Evolutionary conservation across 2,113 vertebrate genomes (phyloP).

Genomic region (Chloebia gouldiae): DNA sequence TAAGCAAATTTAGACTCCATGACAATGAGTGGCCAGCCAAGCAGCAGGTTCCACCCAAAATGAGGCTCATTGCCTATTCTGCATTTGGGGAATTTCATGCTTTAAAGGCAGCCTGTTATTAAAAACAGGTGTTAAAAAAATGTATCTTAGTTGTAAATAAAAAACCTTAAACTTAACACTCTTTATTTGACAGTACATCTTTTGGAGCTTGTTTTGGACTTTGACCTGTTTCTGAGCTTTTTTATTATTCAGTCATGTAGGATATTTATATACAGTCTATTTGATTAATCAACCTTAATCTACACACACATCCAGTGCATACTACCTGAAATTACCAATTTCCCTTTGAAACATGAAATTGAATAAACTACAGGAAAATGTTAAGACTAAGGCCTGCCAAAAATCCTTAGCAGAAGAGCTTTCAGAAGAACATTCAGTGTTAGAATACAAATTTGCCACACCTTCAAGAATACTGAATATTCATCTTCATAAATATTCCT

Average conservation of each 20-base stretch:
- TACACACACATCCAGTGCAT: accelerated
- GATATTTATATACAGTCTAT: neutral
- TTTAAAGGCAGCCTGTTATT: neutral
- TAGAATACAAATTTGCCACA: neutral
- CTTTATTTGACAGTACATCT: neutral
- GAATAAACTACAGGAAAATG: neutral
- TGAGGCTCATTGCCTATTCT: neutral
- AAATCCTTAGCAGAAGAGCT: neutral
- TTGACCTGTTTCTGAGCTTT: neutral
- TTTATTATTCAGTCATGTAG: neutral
- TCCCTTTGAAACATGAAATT: neutral
- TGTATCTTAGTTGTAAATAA: neutral
- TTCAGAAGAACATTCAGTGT: neutral
- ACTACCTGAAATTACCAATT: neutral
- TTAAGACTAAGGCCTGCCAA: neutral
- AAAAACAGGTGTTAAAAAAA: conserved; percentile 3
- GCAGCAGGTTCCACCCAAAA: neutral
- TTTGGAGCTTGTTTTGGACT: neutral
- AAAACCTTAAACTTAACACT: neutral
- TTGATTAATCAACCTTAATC: neutral
- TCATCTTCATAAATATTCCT: neutral
- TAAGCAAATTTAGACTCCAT: neutral
- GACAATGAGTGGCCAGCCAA: neutral
- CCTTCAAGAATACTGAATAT: neutral
- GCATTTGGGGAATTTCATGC: neutral